phyloP scores from a whole-genome alignment of 2,113 vertebrate species.

The Smithornis capensis region DNA sequence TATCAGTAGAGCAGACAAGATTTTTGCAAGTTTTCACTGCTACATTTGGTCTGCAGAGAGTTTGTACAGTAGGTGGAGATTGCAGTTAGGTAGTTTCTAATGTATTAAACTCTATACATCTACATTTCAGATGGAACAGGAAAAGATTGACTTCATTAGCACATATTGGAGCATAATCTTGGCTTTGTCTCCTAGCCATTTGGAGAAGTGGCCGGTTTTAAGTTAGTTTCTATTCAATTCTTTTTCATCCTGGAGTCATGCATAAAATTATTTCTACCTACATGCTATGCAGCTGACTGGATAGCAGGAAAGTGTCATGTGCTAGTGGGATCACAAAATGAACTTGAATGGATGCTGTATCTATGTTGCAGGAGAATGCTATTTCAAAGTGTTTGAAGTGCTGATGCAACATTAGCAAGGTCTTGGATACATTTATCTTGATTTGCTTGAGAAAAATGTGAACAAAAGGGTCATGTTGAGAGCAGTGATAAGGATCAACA shows the following conservation, averaged over 20 bases:
- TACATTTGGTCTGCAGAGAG: neutral
- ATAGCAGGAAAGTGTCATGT: rapidly evolving
- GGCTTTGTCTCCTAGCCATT: neutral
- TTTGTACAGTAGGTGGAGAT: neutral
- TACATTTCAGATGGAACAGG: neutral
- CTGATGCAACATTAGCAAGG: neutral
- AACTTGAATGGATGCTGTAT: neutral
- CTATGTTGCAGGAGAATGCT: neutral
- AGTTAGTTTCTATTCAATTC: neutral
- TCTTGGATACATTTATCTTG: neutral
- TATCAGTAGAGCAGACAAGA: neutral
- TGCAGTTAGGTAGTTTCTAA: neutral
- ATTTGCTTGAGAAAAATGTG: neutral
- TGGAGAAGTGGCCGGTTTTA: neutral
- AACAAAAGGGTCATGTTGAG: neutral
- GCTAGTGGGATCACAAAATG: neutral
- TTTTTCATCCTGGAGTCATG: neutral
- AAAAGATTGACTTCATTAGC: neutral
- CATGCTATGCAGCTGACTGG: neutral
- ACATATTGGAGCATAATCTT: neutral
- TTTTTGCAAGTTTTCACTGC: neutral
- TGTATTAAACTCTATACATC: neutral
- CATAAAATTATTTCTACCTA: neutral
- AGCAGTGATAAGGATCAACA: neutral
- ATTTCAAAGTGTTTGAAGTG: neutral